Percentiles rank a stretch among this genome's conserved stretches.
phyloP scores from a whole-genome alignment of 2,113 vertebrate genomes.

The Cinclus mexicanus region DNA sequence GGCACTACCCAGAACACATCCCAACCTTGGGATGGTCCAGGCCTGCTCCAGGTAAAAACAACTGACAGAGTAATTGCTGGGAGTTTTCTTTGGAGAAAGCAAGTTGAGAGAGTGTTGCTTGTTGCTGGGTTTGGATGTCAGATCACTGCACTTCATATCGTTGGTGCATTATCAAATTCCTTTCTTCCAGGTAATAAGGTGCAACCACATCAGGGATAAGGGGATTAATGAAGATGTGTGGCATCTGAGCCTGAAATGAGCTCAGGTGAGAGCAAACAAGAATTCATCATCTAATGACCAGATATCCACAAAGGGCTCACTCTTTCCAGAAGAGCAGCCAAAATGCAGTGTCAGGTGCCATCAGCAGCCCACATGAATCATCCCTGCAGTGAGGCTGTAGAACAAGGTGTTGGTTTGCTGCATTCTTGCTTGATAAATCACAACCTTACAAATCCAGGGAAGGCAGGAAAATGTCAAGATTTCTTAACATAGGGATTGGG shows the following conservation, averaged over 20 bases:
- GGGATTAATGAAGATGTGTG: conserved; percentile 50
- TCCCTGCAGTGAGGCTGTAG: background rate
- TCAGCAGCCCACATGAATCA: conserved; percentile 5
- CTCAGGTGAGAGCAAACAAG: conserved; percentile 7
- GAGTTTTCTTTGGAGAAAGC: background rate
- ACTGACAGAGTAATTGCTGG: background rate
- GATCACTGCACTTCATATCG: conserved; percentile 17
- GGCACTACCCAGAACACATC: background rate
- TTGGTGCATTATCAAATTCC: conserved; percentile 11
- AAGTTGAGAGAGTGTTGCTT: conserved; percentile 20
- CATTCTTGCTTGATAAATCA: background rate
- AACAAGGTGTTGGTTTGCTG: background rate
- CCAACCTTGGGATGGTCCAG: background rate
- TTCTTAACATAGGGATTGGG: too few relatives aligned
- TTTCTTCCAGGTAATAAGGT: conserved; percentile 43
- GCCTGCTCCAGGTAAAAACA: background rate
- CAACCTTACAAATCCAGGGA: background rate
- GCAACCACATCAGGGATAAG: conserved; percentile 12
- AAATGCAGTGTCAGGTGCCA: background rate
- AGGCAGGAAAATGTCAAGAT: background rate
- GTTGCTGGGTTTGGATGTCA: conserved; percentile 16
- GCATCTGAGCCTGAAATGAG: conserved; percentile 18
- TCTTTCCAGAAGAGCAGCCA: background rate
- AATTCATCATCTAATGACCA: conserved; percentile 15
- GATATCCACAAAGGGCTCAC: background rate